phyloP scores from a whole-genome alignment of 2,888 invertebrate genomes.

The Machimus rusticus region DNA sequence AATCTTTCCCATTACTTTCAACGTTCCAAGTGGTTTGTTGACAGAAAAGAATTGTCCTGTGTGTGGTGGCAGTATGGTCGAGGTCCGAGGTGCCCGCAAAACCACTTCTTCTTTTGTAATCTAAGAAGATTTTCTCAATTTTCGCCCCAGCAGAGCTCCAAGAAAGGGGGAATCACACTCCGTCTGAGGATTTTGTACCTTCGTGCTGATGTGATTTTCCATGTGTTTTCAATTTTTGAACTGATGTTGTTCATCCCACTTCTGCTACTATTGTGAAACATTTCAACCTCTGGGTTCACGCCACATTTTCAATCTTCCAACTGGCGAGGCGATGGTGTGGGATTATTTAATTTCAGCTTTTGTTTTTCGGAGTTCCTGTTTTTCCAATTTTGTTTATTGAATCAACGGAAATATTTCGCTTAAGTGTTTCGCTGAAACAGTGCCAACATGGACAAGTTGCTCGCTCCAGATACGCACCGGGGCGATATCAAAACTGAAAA shows the following conservation, averaged over 20 bases:
- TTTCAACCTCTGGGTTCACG: background rate
- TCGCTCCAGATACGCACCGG: background rate
- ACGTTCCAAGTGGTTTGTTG: slow-evolving; percentile 19
- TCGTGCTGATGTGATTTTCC: background rate
- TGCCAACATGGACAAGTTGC: slow-evolving; percentile 7
- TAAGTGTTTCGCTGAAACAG: slow-evolving; percentile 16
- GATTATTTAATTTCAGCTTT: slow-evolving; percentile 5
- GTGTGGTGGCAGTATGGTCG: background rate
- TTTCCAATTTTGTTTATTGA: background rate
- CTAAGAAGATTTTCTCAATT: slow-evolving; percentile 27
- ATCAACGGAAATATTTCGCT: background rate
- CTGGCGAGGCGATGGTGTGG: background rate
- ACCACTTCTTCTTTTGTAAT: background rate
- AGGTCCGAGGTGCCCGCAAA: background rate
- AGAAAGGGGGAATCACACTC: background rate
- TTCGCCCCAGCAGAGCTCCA: background rate
- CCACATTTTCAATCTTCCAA: background rate
- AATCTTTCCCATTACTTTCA: slow-evolving; percentile 44
- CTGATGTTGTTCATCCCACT: background rate
- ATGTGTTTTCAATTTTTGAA: slow-evolving; percentile 3
- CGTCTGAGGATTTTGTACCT: background rate
- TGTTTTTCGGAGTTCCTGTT: background rate
- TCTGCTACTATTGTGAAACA: background rate
- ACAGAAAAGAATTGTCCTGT: slow-evolving; percentile 36
- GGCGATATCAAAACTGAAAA: background rate